Conservation (phyloP, 2,888 invertebrate species). For the Cecidostiba fungosa region DNA sequence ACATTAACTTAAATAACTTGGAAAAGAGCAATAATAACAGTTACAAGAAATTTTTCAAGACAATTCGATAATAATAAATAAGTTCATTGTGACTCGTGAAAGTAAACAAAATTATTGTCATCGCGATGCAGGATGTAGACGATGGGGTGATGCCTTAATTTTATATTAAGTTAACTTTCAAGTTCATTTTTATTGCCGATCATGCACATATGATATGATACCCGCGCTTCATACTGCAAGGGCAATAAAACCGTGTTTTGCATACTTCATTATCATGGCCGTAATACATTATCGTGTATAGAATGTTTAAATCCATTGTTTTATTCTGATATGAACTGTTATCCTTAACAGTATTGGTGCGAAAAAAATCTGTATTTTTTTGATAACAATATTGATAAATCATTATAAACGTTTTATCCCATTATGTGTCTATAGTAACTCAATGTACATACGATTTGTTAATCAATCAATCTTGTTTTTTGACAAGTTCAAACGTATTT, state of each 20-base stretch:
- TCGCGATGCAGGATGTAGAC: background rate
- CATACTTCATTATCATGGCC: background rate
- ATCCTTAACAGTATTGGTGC: too few species aligned
- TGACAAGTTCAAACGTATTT: background rate
- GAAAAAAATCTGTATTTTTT: too few species aligned
- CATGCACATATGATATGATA: background rate
- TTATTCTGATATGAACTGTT: background rate
- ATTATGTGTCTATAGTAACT: background rate
- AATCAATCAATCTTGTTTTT: background rate
- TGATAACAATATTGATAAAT: too few species aligned
- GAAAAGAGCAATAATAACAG: too few species aligned
- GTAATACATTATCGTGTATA: background rate
- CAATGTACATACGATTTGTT: background rate
- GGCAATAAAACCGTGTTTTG: background rate
- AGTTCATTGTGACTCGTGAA: background rate
- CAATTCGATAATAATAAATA: background rate
- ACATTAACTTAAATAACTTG: too few species aligned
- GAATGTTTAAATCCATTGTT: background rate
- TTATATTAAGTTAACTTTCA: background rate
- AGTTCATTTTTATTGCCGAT: conserved; percentile 14
- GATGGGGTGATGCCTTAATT: background rate
- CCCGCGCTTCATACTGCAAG: background rate
- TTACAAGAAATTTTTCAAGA: too few species aligned
- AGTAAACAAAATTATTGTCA: background rate
- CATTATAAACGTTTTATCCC: background rate